phyloP scores from a whole-genome alignment of 2,888 invertebrate genomes.

The Leucania comma region DNA sequence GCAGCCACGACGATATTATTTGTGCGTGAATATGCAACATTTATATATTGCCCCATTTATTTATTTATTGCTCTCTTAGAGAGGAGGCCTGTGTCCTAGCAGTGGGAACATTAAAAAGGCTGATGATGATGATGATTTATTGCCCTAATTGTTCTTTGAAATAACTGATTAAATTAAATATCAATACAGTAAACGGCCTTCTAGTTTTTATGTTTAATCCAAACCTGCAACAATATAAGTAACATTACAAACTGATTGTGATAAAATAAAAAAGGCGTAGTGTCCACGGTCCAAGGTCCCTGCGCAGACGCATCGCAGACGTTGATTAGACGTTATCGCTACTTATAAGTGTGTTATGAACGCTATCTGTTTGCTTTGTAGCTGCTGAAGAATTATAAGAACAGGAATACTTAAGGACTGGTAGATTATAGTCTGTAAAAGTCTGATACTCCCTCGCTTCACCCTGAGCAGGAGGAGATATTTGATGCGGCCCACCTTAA shows the following conservation, averaged over 20 bases:
- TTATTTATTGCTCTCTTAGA: too few species aligned
- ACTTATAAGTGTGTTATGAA: conserved; percentile 37
- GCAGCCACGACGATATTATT: too few species aligned
- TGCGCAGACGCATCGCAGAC: conserved; percentile 75
- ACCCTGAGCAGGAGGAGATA: too few species aligned
- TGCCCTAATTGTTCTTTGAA: background rate
- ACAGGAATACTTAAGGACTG: background rate
- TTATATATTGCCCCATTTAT: background rate
- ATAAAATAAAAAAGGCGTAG: conserved; percentile 61
- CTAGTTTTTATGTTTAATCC: conserved; percentile 13
- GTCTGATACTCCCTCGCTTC: too few species aligned
- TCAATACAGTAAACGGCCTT: conserved; percentile 24
- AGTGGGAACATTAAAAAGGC: too few species aligned
- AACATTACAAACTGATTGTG: conserved; percentile 37
- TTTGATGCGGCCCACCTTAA: too few species aligned
- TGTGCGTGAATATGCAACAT: conserved; percentile 2
- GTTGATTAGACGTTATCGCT: conserved; percentile 68
- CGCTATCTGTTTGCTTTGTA: conserved; percentile 31
- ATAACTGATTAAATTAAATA: conserved; percentile 8
- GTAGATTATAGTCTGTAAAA: too few species aligned
- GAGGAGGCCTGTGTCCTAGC: too few species aligned
- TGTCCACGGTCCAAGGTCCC: conserved; percentile 73
- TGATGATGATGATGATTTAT: too few species aligned
- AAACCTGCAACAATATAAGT: conserved; percentile 8
- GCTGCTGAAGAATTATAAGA: conserved; percentile 11